Evolutionary conservation across 2,797 vertebrate species (phyloP).

Genomic region (Pantherophis alleghaniensis): DNA sequence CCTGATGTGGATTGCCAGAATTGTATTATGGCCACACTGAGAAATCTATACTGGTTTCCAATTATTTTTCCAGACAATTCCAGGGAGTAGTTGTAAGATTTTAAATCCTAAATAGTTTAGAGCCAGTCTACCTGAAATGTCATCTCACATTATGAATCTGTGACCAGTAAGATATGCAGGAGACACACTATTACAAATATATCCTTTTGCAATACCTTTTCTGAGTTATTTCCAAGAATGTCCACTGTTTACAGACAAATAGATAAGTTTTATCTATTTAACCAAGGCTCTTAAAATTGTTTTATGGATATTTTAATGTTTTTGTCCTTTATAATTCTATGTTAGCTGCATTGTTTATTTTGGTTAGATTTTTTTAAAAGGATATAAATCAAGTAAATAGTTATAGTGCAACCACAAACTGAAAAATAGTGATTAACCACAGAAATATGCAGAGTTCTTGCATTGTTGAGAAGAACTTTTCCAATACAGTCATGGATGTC

Average conservation of each 20-base stretch:
- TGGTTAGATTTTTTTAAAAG: neutral
- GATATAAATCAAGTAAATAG: neutral
- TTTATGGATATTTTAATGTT: neutral
- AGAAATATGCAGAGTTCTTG: neutral
- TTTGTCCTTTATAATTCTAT: neutral
- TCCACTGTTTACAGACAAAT: neutral
- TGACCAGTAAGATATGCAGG: neutral
- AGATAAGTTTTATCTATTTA: neutral
- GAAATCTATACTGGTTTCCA: neutral
- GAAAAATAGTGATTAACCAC: neutral
- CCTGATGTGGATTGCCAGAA: neutral
- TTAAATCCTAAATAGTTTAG: neutral
- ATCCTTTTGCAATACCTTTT: neutral
- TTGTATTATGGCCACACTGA: neutral
- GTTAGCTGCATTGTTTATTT: neutral
- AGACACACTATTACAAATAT: neutral
- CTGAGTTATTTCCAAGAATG: neutral
- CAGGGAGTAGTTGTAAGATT: neutral
- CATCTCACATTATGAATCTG: neutral
- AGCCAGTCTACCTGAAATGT: neutral
- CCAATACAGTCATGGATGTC: neutral
- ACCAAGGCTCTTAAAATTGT: neutral
- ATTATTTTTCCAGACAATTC: neutral
- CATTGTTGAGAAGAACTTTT: neutral
- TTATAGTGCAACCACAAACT: neutral